These are phyloP conservation scores for Stichopus horrens DNA, from an alignment of 53 echinoderm and acorn worm species.

Conservation along the genomic window DNA sequence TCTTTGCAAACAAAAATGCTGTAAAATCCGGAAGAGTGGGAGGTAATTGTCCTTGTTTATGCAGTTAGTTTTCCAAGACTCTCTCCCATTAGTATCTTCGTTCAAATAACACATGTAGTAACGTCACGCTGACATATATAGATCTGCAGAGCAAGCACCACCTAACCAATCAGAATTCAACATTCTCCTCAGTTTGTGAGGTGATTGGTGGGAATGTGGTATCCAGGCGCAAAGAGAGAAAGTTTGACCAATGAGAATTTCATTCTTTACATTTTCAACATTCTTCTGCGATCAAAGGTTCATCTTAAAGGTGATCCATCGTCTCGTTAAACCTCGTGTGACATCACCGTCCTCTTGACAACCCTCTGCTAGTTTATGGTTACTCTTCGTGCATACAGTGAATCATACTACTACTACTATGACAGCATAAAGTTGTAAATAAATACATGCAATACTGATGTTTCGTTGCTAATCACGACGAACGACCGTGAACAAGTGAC, in stretches of 20 bases:
- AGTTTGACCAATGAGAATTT: background rate
- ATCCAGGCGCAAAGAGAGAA: background rate
- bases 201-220: background rate
- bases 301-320: background rate
- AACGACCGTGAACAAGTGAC: no score
- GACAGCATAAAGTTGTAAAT: background rate
- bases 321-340: background rate
- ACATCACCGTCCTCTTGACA: background rate
- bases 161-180: background rate
- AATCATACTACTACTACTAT: background rate
- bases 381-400: background rate
- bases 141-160: background rate
- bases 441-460: background rate
- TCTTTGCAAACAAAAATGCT: background rate
- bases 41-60: background rate
- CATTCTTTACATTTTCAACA: background rate
- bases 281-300: background rate
- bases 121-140: background rate
- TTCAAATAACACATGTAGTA: background rate
- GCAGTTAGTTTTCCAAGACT: background rate
- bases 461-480: no score
- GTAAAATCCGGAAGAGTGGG: background rate
- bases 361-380: background rate
- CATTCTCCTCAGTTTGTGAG: background rate
- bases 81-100: background rate